Conservation (phyloP, 2,888 invertebrate genomes). For the Mantis religiosa region DNA sequence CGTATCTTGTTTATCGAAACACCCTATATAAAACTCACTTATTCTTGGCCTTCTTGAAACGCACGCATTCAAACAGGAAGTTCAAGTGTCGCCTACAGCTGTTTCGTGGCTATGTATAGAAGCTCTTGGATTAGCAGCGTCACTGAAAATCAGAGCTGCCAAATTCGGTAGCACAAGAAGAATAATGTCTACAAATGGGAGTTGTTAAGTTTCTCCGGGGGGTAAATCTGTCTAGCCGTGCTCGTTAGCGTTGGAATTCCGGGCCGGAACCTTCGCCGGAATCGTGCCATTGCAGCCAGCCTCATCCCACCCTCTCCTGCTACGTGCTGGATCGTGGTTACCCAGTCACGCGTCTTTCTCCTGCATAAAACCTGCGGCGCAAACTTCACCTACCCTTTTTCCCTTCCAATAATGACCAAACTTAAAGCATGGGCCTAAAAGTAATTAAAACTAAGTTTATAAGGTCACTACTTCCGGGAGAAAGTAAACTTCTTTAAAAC, state of each 20-base stretch:
- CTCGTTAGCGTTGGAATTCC: not conserved
- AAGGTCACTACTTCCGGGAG: not conserved
- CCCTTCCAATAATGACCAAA: too few relatives aligned
- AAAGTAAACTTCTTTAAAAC: not conserved
- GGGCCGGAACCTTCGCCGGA: not conserved
- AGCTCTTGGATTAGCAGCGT: not conserved
- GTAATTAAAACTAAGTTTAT: not conserved
- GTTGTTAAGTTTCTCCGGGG: not conserved
- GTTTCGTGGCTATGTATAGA: not conserved
- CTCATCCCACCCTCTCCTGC: too few relatives aligned
- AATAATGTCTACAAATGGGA: not conserved
- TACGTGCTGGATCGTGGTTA: not conserved
- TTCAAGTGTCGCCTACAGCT: not conserved
- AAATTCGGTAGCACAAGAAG: not conserved
- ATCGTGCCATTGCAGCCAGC: not conserved
- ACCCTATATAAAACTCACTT: too few relatives aligned
- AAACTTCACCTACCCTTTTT: too few relatives aligned
- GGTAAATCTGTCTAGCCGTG: not conserved
- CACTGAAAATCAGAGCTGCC: not conserved
- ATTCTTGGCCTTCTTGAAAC: too few relatives aligned
- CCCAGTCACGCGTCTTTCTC: not conserved
- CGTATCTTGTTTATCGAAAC: too few relatives aligned
- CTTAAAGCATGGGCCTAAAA: not conserved
- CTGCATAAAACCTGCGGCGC: not conserved
- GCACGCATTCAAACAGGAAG: too few relatives aligned